Evolutionary conservation across 1,140 invertebrate species (phyloP).

Genomic region (Belonocnema kinseyi): DNA sequence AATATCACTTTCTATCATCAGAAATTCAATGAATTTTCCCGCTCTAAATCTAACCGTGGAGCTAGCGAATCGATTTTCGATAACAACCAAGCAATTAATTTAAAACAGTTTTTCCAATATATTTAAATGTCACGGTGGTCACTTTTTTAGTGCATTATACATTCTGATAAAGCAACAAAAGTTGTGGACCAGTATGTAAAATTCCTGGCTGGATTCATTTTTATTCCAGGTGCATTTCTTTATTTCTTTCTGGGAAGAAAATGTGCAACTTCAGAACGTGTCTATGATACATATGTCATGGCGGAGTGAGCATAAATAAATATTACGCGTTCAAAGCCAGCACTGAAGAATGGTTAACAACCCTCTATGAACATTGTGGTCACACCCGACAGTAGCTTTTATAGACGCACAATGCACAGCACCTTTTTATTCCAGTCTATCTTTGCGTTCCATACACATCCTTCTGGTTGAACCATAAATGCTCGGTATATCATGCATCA

Average conservation of each 20-base stretch:
- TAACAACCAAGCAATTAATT: constrained; percentile 20
- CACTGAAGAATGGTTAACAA: constrained; percentile 24
- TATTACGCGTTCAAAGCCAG: constrained; percentile 19
- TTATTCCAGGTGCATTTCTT: neutral
- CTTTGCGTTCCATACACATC: neutral
- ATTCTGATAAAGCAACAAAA: neutral
- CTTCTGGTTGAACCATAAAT: neutral
- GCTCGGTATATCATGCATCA: constrained; percentile 14
- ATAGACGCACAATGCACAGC: constrained; percentile 12
- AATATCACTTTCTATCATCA: neutral
- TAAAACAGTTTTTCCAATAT: neutral
- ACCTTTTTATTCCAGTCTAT: constrained; percentile 14
- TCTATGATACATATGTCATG: constrained; percentile 12
- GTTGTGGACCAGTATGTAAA: neutral
- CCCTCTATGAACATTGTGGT: constrained; percentile 4
- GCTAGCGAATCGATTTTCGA: neutral
- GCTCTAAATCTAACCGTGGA: constrained; percentile 1
- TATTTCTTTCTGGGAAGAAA: neutral
- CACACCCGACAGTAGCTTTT: constrained; percentile 16
- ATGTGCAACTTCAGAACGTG: constrained; percentile 3
- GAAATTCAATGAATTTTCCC: constrained; percentile 15
- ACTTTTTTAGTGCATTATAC: neutral
- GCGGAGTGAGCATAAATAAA: constrained; percentile 7
- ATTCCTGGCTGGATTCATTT: neutral
- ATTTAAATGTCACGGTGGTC: neutral